Percentiles rank a stretch among this genome's conserved stretches.
These are phyloP conservation scores for Picathartes gymnocephalus DNA, from an alignment of 2,113 vertebrate species.

Conservation along the genomic window DNA sequence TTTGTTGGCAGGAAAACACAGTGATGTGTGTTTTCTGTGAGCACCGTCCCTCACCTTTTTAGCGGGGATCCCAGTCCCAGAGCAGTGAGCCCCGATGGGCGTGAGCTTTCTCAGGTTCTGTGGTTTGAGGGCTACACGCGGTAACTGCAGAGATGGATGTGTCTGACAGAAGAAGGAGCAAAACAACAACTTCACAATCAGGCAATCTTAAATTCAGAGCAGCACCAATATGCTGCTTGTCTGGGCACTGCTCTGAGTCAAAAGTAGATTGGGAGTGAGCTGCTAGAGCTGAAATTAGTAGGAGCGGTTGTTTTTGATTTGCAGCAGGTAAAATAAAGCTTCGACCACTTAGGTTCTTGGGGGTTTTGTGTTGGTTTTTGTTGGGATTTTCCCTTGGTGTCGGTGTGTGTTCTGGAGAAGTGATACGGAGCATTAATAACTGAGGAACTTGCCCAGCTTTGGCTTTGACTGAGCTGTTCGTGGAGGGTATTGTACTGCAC, in stretches of 20 bases:
- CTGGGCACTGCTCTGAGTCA: not conserved
- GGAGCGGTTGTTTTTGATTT: not conserved
- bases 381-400: not conserved
- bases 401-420: not conserved
- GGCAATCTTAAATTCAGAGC: not conserved
- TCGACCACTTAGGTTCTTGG: not conserved
- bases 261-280: not conserved
- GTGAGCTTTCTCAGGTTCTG: accelerated
- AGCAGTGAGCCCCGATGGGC: not conserved
- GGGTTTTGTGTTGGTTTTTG: not conserved
- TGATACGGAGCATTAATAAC: not conserved
- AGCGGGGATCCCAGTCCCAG: not conserved
- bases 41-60: not conserved
- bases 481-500: not conserved
- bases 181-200: not conserved
- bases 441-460: not conserved
- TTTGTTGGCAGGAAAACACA: not conserved
- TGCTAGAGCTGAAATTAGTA: not conserved
- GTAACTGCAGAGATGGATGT: not conserved
- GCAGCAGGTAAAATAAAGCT: not conserved
- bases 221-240: not conserved
- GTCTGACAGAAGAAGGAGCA: not conserved
- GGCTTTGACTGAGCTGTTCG: not conserved
- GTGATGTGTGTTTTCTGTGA: not conserved
- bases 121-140: not conserved